These are phyloP conservation scores for Spilogale gracilis DNA, from an alignment of 2,113 vertebrate genomes.

Conservation along the genomic window DNA sequence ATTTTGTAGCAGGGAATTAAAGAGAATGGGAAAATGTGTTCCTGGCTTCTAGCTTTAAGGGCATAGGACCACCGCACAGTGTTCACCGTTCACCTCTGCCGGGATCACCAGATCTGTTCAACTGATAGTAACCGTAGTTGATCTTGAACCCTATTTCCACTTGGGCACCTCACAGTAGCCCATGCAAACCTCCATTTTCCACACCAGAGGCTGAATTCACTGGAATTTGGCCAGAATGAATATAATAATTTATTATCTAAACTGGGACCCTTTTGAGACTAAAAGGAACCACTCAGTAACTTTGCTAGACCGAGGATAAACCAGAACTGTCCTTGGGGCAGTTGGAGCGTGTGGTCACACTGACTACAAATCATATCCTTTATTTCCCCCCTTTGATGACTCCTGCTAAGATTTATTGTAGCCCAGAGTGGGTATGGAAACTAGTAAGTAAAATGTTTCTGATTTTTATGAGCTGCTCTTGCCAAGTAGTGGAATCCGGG, in stretches of 20 bases:
- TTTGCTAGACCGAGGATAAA: not conserved
- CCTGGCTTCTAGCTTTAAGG: not conserved
- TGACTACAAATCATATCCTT: not conserved
- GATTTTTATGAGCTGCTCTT: not conserved
- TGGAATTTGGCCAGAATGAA: not conserved
- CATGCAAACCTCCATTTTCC: not conserved
- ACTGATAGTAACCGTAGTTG: not conserved
- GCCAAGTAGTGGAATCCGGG: not conserved
- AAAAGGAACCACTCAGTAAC: not conserved
- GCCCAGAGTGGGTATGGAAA: not conserved
- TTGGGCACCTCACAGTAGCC: not conserved
- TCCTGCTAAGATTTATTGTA: no score
- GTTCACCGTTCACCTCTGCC: accelerated
- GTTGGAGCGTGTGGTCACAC: not conserved
- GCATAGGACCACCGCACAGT: not conserved
- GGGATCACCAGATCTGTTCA: not conserved
- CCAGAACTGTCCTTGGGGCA: not conserved
- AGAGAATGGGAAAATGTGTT: not conserved
- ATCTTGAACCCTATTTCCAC: not conserved
- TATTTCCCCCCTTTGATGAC: not conserved
- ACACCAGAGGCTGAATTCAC: not conserved
- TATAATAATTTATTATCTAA: not conserved
- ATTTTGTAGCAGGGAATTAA: not conserved
- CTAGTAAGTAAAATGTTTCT: not conserved
- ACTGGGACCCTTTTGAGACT: not conserved